Evolutionary conservation across 2,797 vertebrate genomes (phyloP).

Genomic region (Mormyrus hasselquistii): DNA sequence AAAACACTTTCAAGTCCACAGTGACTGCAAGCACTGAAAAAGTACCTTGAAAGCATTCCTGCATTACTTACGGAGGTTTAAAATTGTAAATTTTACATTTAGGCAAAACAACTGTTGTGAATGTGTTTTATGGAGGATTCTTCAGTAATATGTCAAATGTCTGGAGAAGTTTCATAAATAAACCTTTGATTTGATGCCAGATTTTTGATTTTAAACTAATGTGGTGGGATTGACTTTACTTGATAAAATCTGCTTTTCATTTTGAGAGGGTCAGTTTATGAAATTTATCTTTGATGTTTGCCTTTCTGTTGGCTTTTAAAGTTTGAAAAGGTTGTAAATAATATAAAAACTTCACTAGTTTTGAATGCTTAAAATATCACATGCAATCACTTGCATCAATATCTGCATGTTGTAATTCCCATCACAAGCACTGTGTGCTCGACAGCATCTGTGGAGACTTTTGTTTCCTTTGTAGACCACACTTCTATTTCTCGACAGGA

Average conservation of each 20-base stretch:
- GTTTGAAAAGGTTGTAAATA: not conserved
- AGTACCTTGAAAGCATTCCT: not conserved
- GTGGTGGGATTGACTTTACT: not conserved
- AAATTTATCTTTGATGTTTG: conserved; percentile 16
- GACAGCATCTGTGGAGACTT: not conserved
- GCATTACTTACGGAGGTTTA: not conserved
- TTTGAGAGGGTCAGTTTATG: not conserved
- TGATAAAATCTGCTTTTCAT: conserved; percentile 20
- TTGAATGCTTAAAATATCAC: not conserved
- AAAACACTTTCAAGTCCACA: not conserved
- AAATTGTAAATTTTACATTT: not conserved
- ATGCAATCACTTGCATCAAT: not conserved
- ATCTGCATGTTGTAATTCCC: not conserved
- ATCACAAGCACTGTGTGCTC: not conserved
- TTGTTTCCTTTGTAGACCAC: conserved; percentile 34
- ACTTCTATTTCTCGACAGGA: conserved; percentile 19
- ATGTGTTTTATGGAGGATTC: not conserved
- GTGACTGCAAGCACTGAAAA: not conserved
- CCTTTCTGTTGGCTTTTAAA: not conserved
- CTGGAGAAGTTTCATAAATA: conserved; percentile 9
- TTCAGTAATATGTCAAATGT: not conserved
- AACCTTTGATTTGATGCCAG: conserved; percentile 13
- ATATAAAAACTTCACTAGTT: not conserved
- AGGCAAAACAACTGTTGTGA: not conserved
- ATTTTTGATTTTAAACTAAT: conserved; percentile 4